Conservation (phyloP, 2,888 invertebrate species). For the Carabus problematicus region DNA sequence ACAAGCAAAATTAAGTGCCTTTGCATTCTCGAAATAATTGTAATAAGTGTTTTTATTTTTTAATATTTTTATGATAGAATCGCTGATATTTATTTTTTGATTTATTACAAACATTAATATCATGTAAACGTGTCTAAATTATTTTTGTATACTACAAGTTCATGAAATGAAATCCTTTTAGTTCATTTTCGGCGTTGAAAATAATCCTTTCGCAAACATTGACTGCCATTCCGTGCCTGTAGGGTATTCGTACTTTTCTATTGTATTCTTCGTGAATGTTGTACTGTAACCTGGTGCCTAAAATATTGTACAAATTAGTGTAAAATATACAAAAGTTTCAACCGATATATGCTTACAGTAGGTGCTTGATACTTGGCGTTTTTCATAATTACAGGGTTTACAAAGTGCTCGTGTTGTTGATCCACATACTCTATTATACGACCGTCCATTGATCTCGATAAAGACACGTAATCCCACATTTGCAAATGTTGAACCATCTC, state of each 20-base stretch:
- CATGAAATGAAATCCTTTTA: conserved; percentile 44
- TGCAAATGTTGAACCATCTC: conserved; percentile 94
- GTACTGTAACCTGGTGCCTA: conserved; percentile 83
- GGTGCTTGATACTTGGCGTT: conserved; percentile 79
- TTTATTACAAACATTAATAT: not conserved
- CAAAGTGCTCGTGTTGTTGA: conserved; percentile 90
- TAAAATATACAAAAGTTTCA: not conserved
- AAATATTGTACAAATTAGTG: conserved; percentile 49
- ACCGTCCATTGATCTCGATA: conserved; percentile 74
- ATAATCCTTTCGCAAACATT: conserved; percentile 68
- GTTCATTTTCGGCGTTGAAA: conserved; percentile 59
- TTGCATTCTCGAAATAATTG: conserved; percentile 53
- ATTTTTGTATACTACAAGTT: not conserved
- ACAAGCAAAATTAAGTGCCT: conserved; percentile 61
- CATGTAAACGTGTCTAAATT: not conserved
- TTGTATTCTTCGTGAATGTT: conserved; percentile 72
- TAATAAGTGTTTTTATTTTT: conserved; percentile 14
- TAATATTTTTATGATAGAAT: not conserved
- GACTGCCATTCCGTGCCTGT: conserved; percentile 78
- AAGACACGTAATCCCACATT: conserved; percentile 82
- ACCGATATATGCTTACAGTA: conserved; percentile 61
- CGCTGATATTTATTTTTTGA: conserved; percentile 1
- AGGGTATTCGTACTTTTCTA: conserved; percentile 78
- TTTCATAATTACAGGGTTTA: conserved; percentile 72
- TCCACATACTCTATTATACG: conserved; percentile 87